Evolutionary conservation across 2,888 invertebrate genomes (phyloP).

Genomic region (Autographa gamma): DNA sequence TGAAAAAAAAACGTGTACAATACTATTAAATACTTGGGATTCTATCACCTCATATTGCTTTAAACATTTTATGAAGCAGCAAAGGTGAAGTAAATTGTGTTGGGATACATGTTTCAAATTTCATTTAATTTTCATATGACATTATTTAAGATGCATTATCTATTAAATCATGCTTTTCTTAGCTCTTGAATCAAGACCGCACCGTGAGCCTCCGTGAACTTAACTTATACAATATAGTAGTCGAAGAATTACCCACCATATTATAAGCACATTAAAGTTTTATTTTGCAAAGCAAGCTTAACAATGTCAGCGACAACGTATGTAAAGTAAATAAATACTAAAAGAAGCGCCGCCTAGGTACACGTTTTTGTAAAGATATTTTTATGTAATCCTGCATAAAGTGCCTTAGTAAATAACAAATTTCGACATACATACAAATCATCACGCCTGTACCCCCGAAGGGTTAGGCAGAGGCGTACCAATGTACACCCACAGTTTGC

Average conservation of each 20-base stretch:
- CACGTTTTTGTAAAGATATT: constrained; percentile 47
- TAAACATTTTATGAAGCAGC: too few species aligned
- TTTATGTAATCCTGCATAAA: constrained; percentile 41
- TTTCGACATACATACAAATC: too few species aligned
- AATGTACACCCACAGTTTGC: too few species aligned
- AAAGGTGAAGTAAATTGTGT: too few species aligned
- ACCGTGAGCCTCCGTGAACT: constrained; percentile 61
- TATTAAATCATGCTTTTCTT: constrained; percentile 67
- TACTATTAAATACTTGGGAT: too few species aligned
- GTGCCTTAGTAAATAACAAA: too few species aligned
- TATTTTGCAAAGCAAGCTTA: constrained; percentile 48
- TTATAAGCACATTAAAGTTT: constrained; percentile 33
- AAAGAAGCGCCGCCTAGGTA: constrained; percentile 56
- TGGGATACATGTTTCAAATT: too few species aligned
- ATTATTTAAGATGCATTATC: constrained; percentile 46
- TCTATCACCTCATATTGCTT: too few species aligned
- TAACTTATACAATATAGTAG: constrained; percentile 40
- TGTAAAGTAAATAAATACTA: constrained; percentile 65
- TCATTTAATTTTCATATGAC: too few species aligned
- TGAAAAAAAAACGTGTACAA: constrained; percentile 1
- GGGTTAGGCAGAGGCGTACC: too few species aligned
- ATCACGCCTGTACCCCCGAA: too few species aligned
- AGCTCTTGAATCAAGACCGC: constrained; percentile 70
- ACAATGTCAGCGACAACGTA: constrained; percentile 58
- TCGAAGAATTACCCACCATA: constrained; percentile 57